phyloP scores from a whole-genome alignment of 2,113 vertebrate species.

The Sminthopsis crassicaudata region DNA sequence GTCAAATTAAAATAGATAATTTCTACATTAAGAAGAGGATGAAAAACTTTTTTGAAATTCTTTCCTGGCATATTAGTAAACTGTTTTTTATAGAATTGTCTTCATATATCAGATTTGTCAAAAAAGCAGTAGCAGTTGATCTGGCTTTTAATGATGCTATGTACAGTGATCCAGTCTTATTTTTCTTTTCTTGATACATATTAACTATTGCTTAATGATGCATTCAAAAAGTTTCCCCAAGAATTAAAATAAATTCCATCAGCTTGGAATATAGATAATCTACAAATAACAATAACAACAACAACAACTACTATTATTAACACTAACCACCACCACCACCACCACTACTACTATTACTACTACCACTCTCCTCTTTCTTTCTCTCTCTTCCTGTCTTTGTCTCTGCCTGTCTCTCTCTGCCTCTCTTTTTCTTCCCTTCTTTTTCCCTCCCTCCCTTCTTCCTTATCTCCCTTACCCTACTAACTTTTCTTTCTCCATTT shows the following conservation, averaged over 20 bases:
- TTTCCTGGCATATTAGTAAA: not conserved
- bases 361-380: too few relatives aligned
- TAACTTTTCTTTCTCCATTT: not conserved
- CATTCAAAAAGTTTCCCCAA: not conserved
- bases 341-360: too few relatives aligned
- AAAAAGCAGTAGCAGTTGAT: not conserved
- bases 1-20: too few relatives aligned
- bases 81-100: not conserved
- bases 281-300: too few relatives aligned
- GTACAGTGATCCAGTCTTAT: not conserved
- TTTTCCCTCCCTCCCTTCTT: too few relatives aligned
- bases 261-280: not conserved
- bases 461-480: too few relatives aligned
- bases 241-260: not conserved
- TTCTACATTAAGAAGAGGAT: not conserved
- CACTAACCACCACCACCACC: too few relatives aligned
- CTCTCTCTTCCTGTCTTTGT: not conserved
- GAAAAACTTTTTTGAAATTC: not conserved
- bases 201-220: not conserved
- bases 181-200: not conserved
- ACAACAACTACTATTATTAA: too few relatives aligned
- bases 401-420: not conserved
- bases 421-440: not conserved
- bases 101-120: not conserved
- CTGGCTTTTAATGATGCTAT: not conserved